Evolutionary conservation across 2,888 invertebrate genomes (phyloP), one percentile per base, ranked within the genome.

Genomic region (Noctua janthina): DNA sequence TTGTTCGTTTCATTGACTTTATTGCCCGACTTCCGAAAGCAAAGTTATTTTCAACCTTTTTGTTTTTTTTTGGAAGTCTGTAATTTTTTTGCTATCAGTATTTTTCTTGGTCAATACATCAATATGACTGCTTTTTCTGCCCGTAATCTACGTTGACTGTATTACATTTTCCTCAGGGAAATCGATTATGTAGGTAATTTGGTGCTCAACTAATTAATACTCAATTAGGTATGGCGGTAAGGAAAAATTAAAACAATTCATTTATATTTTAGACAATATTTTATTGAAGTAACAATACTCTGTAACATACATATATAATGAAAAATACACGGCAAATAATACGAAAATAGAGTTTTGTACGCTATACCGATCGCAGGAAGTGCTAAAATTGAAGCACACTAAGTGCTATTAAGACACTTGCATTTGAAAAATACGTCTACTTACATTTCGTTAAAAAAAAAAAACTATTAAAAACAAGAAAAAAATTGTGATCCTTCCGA

Each of bases 261-360:
- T 39, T 76, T 91, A 83, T 73, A 83, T 72, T 86, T 92, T 92
- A 91, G 88, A 94, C 92, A 92, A 93, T 93, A 92, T 94, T 93
- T 96, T 95, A 96, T 95, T 96, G 94, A 93, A 94, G 92, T 95
- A 96, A 96, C 96, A 96, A 95, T 96, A 96, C 92, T 95, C 92
- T 94, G 90, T 94, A 95, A 96, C 95, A 94, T 95, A 95, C 91
- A 95, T 94, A 95, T 94, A 93, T 93, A 93, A 91, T 93, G 92
- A 91, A 93, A 93, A 93, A 93, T 92, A 93, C 92, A 92, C 91
- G 88, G 89, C 92, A 94, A 89, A 87, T 89, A 90, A 90, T 90
- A 90, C 88, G 90, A 90, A 84, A 88, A 88, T 84, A 87, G 85
- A 85, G 76, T 88, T 54, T 78, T 88, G 90, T 90, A 93, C 91